Base-by-base conservation (phyloP, 1,140 invertebrate species). In the Drosophila santomea region DNA sequence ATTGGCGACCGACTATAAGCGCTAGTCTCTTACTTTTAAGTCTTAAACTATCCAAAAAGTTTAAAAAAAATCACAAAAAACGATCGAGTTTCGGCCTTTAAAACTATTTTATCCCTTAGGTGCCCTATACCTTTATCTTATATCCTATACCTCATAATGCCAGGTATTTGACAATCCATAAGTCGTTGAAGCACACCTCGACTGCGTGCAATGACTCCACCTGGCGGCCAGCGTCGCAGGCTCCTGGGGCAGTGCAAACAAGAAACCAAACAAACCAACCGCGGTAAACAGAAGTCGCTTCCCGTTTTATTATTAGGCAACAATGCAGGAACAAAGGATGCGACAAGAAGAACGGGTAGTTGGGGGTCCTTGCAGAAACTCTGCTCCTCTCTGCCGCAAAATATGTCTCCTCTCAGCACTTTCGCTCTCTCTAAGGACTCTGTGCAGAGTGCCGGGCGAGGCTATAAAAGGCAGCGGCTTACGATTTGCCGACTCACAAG, bases 401-500 rank as follows among this genome's bases (percentile, higher is more conserved):
- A 36, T 8, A 8, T 36, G 25, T 36, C 35, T 36, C 2, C 35
- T 39, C 38, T 39, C 38, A 14, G 38, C 38, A 14, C 38, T 39
- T 2, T 23, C 36, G 23, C n/a, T 12, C 12, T 41, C 43, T 54
- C 41, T 64, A 60, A 56, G 54, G 69, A n/a, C 38, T 15, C 32
- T 61, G 63, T 78, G 75, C 75, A 77, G 76, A 52, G 39, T 71
- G 43, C 84, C 83, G 84, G 64, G 61, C 74, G 80, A 89, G 84
- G 68, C 85, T 89, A 89, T 89, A 89, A 84, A 89, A 89, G 84
- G 23, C 63, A 61, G 73, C 80, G 84, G 85, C 84, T 45, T 57
- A 38, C 61, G 28, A 89, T 68, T 66, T 78, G 84, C 84, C 84
- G 84, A 89, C 84, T 89, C 84, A 89, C 82, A 89, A 86, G 84